These are phyloP conservation scores for Elaphurus davidianus DNA, from an alignment of 2,113 vertebrate genomes.

Conservation along the genomic window DNA sequence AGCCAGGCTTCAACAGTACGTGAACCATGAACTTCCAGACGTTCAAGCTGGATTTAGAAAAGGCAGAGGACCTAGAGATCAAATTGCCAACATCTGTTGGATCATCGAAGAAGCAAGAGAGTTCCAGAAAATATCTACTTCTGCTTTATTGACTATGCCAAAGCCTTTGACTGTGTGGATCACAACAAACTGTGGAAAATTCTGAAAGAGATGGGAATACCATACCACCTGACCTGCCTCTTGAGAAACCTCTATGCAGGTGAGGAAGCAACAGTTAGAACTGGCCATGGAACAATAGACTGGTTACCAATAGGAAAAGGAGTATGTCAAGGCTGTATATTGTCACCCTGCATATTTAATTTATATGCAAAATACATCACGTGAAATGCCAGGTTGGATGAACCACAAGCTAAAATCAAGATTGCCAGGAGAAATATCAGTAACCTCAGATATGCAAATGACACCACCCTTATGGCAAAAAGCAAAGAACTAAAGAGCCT, in stretches of 20 bases:
- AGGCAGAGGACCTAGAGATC: background rate
- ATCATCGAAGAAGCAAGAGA: background rate
- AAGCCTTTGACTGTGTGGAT: background rate
- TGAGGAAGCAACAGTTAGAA: background rate
- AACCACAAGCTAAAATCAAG: background rate
- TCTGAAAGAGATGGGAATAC: background rate
- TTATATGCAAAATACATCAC: background rate
- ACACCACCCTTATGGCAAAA: background rate
- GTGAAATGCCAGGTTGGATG: background rate
- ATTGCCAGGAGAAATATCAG: background rate
- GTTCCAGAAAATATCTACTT: background rate
- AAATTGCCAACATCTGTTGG: background rate
- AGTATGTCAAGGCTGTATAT: background rate
- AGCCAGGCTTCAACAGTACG: background rate
- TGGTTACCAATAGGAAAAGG: background rate
- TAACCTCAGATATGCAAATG: background rate
- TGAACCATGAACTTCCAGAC: background rate
- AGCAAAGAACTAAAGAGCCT: background rate
- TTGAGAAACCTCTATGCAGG: background rate
- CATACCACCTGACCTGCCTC: background rate
- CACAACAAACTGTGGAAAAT: background rate
- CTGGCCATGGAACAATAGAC: background rate
- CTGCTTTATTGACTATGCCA: background rate
- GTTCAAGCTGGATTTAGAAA: background rate
- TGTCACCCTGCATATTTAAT: background rate